Conservation (phyloP, 2,797 vertebrate species). For the Diceros bicornis region DNA sequence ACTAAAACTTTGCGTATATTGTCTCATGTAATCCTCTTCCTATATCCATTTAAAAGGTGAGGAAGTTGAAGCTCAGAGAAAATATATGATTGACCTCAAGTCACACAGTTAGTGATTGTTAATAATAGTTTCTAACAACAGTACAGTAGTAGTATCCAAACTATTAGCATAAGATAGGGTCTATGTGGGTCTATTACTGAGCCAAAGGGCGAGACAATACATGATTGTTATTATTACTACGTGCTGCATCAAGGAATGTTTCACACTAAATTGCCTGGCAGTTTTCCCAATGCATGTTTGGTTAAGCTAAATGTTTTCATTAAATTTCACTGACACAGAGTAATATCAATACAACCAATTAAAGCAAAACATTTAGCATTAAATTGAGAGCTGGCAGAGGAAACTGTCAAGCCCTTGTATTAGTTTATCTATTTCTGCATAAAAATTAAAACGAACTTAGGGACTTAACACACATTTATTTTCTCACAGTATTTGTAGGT, state of each 20-base stretch:
- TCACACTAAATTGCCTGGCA: not conserved
- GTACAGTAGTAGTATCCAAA: not conserved
- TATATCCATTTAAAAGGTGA: not conserved
- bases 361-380: not conserved
- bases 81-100: not conserved
- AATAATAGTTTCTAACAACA: not conserved
- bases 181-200: not conserved
- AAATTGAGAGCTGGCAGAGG: not conserved
- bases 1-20: not conserved
- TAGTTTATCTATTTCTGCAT: not conserved
- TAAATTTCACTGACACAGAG: not conserved
- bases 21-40: not conserved
- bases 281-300: not conserved
- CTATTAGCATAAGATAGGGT: not conserved
- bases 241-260: not conserved
- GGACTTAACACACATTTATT: not conserved
- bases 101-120: not conserved
- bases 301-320: conserved; percentile 7
- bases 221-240: not conserved
- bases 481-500: not conserved
- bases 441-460: not conserved
- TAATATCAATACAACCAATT: not conserved
- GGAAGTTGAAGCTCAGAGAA: not conserved
- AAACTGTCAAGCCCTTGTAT: not conserved
- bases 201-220: not conserved